These are phyloP conservation scores for Microchrysa polita DNA, from an alignment of 2,888 invertebrate genomes.

Conservation along the genomic window DNA sequence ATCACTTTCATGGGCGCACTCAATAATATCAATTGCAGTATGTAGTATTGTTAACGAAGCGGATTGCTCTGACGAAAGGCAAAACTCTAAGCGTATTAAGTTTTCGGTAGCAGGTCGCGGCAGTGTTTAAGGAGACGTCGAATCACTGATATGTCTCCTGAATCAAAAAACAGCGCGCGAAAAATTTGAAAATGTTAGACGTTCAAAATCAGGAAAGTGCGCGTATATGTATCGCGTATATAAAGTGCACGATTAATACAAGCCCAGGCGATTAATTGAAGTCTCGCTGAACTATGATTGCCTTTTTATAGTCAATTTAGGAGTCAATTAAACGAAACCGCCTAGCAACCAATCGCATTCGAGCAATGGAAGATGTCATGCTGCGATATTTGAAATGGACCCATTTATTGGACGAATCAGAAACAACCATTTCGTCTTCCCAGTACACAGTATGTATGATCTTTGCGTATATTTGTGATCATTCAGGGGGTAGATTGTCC, in stretches of 20 bases:
- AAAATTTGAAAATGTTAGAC: slow-evolving; percentile 17
- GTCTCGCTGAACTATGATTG: slow-evolving; percentile 69
- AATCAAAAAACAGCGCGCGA: slow-evolving; percentile 25
- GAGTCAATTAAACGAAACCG: slow-evolving; percentile 55
- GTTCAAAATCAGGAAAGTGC: background rate
- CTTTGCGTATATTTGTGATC: slow-evolving; percentile 31
- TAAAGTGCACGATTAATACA: slow-evolving; percentile 48
- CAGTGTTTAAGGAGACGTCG: slow-evolving; percentile 29
- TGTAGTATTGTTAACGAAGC: slow-evolving; percentile 12
- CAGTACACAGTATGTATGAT: slow-evolving; percentile 13
- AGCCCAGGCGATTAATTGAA: slow-evolving; percentile 62
- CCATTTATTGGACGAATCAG: slow-evolving; percentile 47
- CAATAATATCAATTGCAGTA: slow-evolving; percentile 26
- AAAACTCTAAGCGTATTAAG: slow-evolving; percentile 19
- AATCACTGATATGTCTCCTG: slow-evolving; percentile 19
- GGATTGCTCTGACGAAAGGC: slow-evolving; percentile 13
- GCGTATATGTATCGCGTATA: slow-evolving; percentile 12
- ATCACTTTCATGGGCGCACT: slow-evolving; percentile 48
- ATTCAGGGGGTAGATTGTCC: slow-evolving; percentile 11
- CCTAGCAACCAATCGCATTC: slow-evolving; percentile 59
- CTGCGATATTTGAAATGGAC: slow-evolving; percentile 50
- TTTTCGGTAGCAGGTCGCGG: slow-evolving; percentile 18
- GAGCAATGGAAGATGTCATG: slow-evolving; percentile 59
- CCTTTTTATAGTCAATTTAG: slow-evolving; percentile 68
- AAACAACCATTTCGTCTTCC: slow-evolving; percentile 1